Evolutionary conservation across 2,797 vertebrate genomes (phyloP).

Genomic region (Acrossocheilus fasciatus): DNA sequence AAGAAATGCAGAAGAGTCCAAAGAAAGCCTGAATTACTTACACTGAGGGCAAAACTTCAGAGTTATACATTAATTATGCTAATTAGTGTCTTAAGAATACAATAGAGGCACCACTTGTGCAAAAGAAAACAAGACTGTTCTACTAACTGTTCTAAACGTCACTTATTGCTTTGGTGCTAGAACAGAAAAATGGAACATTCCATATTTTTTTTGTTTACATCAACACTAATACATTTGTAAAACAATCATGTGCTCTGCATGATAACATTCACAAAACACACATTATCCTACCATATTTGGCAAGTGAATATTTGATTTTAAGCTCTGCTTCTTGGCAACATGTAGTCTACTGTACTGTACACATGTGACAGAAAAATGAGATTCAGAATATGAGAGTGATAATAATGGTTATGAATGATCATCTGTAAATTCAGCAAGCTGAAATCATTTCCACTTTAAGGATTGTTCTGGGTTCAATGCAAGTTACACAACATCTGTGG

Average conservation of each 20-base stretch:
- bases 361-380: constrained; percentile 26
- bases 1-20: constrained; percentile 13
- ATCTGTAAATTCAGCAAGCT: constrained; percentile 14
- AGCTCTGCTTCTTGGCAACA: constrained; percentile 44
- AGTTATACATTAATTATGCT: constrained; percentile 11
- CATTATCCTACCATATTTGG: constrained; percentile 49
- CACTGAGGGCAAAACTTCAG: background rate
- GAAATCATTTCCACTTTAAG: background rate
- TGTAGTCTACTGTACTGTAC: constrained; percentile 1
- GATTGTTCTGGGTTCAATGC: background rate
- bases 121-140: constrained; percentile 5
- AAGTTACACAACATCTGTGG: background rate
- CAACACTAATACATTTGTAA: constrained; percentile 49
- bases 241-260: constrained; percentile 53
- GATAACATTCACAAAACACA: constrained; percentile 58
- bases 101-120: constrained; percentile 25
- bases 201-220: constrained; percentile 41
- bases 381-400: constrained; percentile 25
- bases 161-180: constrained; percentile 61
- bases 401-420: background rate
- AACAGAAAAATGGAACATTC: constrained; percentile 49
- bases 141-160: constrained; percentile 25
- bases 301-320: constrained; percentile 48
- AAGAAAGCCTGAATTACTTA: constrained; percentile 10
- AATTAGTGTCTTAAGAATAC: constrained; percentile 19